Conservation (phyloP, 2,797 vertebrate genomes). For the Calcarius lapponicus region DNA sequence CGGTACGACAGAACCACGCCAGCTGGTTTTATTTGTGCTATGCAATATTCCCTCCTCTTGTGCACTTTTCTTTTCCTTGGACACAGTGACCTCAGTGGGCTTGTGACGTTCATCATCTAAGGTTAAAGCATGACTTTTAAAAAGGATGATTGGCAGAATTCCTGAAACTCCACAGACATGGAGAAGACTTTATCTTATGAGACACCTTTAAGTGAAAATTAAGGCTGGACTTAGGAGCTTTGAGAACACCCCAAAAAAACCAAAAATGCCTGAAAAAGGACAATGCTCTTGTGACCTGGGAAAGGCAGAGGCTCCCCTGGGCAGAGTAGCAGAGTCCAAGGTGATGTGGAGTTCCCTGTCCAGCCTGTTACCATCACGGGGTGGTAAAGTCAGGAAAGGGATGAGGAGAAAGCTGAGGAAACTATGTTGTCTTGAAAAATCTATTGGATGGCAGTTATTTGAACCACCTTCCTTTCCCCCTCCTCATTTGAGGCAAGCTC, state of each 20-base stretch:
- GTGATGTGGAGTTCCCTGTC: background rate
- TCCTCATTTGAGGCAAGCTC: background rate
- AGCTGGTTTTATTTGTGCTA: background rate
- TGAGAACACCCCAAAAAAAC: background rate
- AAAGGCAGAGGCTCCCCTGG: background rate
- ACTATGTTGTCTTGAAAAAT: background rate
- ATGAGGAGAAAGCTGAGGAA: background rate
- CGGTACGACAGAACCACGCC: conserved; percentile 69
- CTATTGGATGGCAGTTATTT: background rate
- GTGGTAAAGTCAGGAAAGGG: background rate
- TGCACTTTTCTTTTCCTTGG: background rate
- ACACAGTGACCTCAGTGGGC: background rate
- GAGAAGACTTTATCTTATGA: background rate
- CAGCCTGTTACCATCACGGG: background rate
- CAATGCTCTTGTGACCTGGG: background rate
- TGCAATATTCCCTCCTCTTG: background rate
- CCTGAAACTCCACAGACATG: background rate
- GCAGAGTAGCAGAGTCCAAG: background rate
- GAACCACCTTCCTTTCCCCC: background rate
- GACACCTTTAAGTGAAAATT: background rate
- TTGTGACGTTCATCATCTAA: background rate
- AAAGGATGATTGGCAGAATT: background rate
- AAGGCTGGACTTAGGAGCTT: background rate
- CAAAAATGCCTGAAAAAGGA: background rate
- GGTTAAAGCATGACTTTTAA: background rate